Evolutionary conservation across 1,140 invertebrate genomes (phyloP).

Genomic region (Dufourea novaeangliae): DNA sequence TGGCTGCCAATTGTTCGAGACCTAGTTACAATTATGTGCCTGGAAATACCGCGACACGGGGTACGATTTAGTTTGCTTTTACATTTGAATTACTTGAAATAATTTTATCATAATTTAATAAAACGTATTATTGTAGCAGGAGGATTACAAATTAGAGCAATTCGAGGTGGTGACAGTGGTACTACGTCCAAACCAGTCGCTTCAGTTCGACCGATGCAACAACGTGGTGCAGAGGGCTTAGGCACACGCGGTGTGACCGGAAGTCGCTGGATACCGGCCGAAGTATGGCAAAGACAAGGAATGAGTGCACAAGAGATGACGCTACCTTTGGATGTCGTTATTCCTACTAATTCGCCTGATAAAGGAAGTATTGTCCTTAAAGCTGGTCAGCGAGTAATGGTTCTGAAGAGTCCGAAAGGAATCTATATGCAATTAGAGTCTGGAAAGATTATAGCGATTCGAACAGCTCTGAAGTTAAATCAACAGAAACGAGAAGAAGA

Average conservation of each 20-base stretch:
- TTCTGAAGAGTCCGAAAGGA: slow-evolving; percentile 96
- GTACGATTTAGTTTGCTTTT: slow-evolving; percentile 56
- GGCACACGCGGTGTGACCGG: slow-evolving; percentile 81
- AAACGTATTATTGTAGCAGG: slow-evolving; percentile 67
- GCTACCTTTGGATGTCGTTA: slow-evolving; percentile 93
- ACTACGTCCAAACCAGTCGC: slow-evolving; percentile 81
- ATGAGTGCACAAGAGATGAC: slow-evolving; percentile 97
- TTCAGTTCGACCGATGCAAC: slow-evolving; percentile 83
- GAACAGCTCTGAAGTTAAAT: slow-evolving; percentile 88
- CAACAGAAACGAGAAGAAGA: slow-evolving; percentile 84
- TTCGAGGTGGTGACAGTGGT: slow-evolving; percentile 74
- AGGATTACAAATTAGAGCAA: slow-evolving; percentile 79
- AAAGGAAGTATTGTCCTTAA: slow-evolving; percentile 93
- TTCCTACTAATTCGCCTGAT: slow-evolving; percentile 94
- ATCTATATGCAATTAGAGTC: slow-evolving; percentile 97
- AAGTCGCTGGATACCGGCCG: slow-evolving; percentile 90
- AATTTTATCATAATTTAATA: slow-evolving; percentile 15
- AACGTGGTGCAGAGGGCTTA: slow-evolving; percentile 78
- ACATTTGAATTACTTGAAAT: slow-evolving; percentile 3
- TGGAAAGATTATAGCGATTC: slow-evolving; percentile 98
- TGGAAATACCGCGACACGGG: slow-evolving; percentile 79
- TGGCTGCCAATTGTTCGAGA: slow-evolving; percentile 85
- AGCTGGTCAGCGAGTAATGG: slow-evolving; percentile 95
- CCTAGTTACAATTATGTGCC: slow-evolving; percentile 80
- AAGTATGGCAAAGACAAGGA: slow-evolving; percentile 94